Evolutionary conservation across 2,888 invertebrate species (phyloP), one percentile per base, ranked within the genome.

Genomic region (Agapostemon virescens): DNA sequence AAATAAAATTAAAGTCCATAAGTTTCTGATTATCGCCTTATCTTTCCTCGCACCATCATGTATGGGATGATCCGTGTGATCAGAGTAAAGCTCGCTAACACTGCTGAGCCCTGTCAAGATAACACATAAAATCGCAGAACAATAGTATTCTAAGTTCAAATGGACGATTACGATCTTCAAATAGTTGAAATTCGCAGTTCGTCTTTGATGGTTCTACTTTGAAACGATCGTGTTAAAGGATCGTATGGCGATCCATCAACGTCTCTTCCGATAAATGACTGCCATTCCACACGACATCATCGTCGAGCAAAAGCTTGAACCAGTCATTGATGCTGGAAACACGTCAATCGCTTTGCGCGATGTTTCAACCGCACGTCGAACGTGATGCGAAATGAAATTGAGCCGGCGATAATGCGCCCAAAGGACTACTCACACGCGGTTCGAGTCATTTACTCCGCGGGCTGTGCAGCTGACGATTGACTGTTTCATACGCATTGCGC

Each of bases 401-500:
- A 55, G 17, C 40, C 69, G 11, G 11, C 17, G 64, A 49, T 30
- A 49, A 68, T 55, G 63, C 63, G 30, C n/a, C 30, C 36, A 36
- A 70, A 55, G 61, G 33, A 49, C 61, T 55, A 58, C 67, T 66
- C 23, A 36, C n/a, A 33, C 26, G 40, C n/a, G 7, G 72, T 61
- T 68, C 63, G 76, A 77, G 71, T 81, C 81, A 58, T 77, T 81
- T 74, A 55, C 58, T 58, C 63, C 45, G 64, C 23, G 66, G 30
- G 68, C 67, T n/a, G 9, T 7, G 81, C 70, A 74, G 45, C 45
- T 77, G 82, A 77, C 74, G 63, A 58, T 63, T 74, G 77, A 71
- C 71, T 68, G 55, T 36, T 81, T 68, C 77, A 70, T 49, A 67
- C 55, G 64, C 66, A 30, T 6, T n/a, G 40, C 17, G 52, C 42